A percentile compares a stretch with the other conserved stretches of the same genome.
Evolutionary conservation across 1,140 invertebrate species (phyloP).

Genomic region (Zaprionus capensis): DNA sequence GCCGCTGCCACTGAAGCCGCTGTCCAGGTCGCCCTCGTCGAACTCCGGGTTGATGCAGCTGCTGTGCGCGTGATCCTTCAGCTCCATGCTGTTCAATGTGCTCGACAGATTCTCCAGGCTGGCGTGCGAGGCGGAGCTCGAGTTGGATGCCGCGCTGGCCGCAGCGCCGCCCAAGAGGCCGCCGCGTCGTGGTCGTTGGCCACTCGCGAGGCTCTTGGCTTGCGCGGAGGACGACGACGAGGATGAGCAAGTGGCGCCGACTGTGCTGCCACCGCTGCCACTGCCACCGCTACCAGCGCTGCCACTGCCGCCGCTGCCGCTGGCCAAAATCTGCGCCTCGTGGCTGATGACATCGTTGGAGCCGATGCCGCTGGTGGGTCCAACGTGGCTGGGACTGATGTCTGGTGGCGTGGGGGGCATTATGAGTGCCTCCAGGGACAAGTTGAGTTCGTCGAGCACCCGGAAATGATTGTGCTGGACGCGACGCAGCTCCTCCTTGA

Average conservation of each 20-base stretch:
- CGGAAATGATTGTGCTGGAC: slow-evolving; percentile 91
- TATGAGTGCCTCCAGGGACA: slow-evolving; percentile 93
- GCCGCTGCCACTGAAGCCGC: slow-evolving; percentile 90
- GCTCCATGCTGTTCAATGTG: slow-evolving; percentile 86
- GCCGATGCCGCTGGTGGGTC: slow-evolving; percentile 13
- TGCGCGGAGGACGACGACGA: slow-evolving; percentile 16
- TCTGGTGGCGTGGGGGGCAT: slow-evolving; percentile 87
- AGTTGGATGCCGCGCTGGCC: slow-evolving; percentile 50
- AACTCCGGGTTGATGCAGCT: slow-evolving; percentile 87
- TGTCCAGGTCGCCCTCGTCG: slow-evolving; percentile 90
- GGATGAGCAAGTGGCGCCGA: slow-evolving; percentile 17
- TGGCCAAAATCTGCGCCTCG: slow-evolving; percentile 29
- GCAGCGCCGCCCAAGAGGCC: slow-evolving; percentile 72
- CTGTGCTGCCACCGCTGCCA: slow-evolving; percentile 67
- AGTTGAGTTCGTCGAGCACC: slow-evolving; percentile 93
- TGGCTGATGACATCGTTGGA: slow-evolving; percentile 34
- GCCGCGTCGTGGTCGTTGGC: slow-evolving; percentile 63
- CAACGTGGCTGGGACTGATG: slow-evolving; percentile 66
- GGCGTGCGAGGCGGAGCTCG: slow-evolving; percentile 69
- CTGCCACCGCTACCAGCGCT: slow-evolving; percentile 35
- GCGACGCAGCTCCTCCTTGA: slow-evolving; percentile 91
- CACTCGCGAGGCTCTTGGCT: slow-evolving; percentile 19
- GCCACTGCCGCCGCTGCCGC: slow-evolving; percentile 32
- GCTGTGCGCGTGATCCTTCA: slow-evolving; percentile 86
- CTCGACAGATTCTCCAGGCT: slow-evolving; percentile 87